Evolutionary conservation across 1,140 invertebrate species (phyloP), one percentile per base, ranked within the genome.

Genomic region (Penaeus vannamei): DNA sequence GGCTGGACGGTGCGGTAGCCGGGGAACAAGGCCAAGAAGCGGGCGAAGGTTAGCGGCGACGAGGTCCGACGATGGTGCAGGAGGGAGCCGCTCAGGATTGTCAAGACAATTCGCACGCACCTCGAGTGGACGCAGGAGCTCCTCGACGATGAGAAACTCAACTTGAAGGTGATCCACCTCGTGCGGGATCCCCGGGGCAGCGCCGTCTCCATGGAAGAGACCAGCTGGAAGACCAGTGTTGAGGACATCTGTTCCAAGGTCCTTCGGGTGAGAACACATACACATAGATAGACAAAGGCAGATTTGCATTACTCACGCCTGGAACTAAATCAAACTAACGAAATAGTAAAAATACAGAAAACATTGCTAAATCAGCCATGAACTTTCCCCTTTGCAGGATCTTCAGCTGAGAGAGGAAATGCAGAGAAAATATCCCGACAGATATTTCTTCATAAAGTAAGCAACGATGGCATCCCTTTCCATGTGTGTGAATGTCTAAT

Each of bases 141-240:
- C 23, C 46, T 86, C 46, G 53, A 86, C 10, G 29, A 32, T 10
- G 23, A 69, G 5, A 29, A 60, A 14, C n/a, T 86, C 23, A 29
- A 79, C 59, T 22, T 86, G 69, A 86, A 86, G 53, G 85, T 86
- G 46, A 86, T 86, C 85, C 85, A 86, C 59, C 42, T 86, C 26
- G 85, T 86, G 46, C 36, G 85, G 26, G 85, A 86, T 19, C 85
- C 85, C 29, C 85, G 85, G 32, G 85, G 85, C 42, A 77, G 32
- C 32, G 4, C 14, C 14, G 77, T 32, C 42, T 86, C 85, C 53
- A 86, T 86, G 85, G 29, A 17, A 0, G 59, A 29, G 4, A n/a
- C 79, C 36, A 23, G 79, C 7, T 86, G 85, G 85, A 32, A 60
- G 4, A n/a, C 29, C 8, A 36, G 23, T 8, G 29, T 59, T 7